Evolutionary conservation across 2,888 invertebrate genomes (phyloP), one percentile per base, ranked within the genome.

Genomic region (Gymnocheta viridis): DNA sequence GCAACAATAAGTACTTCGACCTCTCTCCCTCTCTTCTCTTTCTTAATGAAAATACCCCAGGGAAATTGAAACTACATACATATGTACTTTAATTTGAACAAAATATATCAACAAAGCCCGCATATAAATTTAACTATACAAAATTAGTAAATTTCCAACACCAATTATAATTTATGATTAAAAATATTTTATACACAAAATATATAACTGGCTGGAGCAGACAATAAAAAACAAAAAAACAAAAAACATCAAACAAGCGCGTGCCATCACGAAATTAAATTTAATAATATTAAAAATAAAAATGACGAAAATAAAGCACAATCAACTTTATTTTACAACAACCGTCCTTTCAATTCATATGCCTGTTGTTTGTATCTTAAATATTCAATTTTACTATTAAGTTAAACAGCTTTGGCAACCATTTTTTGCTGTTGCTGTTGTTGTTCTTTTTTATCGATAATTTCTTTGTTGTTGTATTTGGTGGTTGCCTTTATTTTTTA

Each of bases 381-480:
- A 54, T 44, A 73, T 81, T 81, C 81, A 84, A 78, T 84, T 78
- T 80, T 79, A 78, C 81, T 81, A 84, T 84, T 84, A 84, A 84
- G 67, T 84, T 81, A 69, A 81, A 73, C 77, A 78, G 77, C 81
- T 84, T 84, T 81, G 77, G 80, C 73, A 81, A 81, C 84, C 84
- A 80, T 76, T 69, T 69, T 69, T 67, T n/a, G n/a, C n/a, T n/a
- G n/a, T n/a, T n/a, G n/a, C 19, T 41, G 56, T 12, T 24, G 6
- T 24, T 58, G 51, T 24, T 19, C 35, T 44, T 49, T 14, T 35
- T 56, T 72, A 51, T 35, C 60, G 73, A 69, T 66, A 41, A 41
- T 56, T 67, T 54, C 32, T 6, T 72, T 80, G 22, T 32, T 58
- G 64, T 70, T 58, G 44, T 56, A 47, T 62, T 72, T 60, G 47